Evolutionary conservation across 2,113 vertebrate genomes (phyloP).

Genomic region (Naja naja): DNA sequence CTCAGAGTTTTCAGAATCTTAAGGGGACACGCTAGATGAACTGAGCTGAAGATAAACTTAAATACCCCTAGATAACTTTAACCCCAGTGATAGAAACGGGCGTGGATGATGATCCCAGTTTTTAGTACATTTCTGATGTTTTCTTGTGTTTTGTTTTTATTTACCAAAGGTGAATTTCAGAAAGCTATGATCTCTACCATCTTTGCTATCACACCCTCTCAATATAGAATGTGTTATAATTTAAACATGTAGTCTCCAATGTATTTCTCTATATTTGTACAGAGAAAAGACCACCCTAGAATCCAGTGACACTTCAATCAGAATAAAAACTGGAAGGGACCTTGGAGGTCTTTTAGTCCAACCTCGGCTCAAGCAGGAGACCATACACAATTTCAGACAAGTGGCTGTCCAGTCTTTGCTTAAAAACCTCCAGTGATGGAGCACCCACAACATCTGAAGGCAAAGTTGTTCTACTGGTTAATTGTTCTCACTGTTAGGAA

Average conservation of each 20-base stretch:
- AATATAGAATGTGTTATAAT: background rate
- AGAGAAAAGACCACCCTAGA: slow-evolving; percentile 8
- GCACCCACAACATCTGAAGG: too few species aligned
- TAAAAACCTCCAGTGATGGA: too few species aligned
- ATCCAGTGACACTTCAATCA: background rate
- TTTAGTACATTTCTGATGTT: background rate
- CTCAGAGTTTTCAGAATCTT: background rate
- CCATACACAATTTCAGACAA: too few species aligned
- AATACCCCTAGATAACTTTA: background rate
- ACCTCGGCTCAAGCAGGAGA: too few species aligned
- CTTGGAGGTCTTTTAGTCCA: too few species aligned
- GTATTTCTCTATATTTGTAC: background rate
- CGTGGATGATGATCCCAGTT: background rate
- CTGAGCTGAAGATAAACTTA: background rate
- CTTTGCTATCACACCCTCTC: background rate
- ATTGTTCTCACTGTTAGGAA: too few species aligned
- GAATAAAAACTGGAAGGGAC: too few species aligned
- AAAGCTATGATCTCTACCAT: background rate
- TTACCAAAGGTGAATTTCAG: background rate
- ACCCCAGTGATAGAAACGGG: background rate
- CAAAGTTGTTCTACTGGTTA: too few species aligned
- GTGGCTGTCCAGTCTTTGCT: too few species aligned
- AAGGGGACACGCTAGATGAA: background rate
- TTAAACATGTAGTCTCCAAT: background rate
- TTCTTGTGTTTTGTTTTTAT: background rate